phyloP scores from a whole-genome alignment of 2,113 vertebrate genomes.

The Lutjanus erythropterus region DNA sequence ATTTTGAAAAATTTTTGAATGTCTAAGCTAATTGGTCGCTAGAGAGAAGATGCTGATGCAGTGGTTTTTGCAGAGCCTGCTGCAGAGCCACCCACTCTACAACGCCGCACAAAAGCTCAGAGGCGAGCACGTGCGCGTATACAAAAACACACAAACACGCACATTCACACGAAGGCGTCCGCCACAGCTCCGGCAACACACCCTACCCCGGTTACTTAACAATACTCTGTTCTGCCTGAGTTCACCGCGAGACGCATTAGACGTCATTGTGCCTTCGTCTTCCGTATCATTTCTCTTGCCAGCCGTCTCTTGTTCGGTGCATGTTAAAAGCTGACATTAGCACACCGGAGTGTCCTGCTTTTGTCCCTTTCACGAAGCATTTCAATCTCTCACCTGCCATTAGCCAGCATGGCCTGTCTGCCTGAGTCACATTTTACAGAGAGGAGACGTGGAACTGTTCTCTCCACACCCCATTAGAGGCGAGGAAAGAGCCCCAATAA shows the following conservation, averaged over 20 bases:
- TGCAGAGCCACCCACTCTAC: conserved; percentile 68
- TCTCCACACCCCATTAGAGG: conserved; percentile 76
- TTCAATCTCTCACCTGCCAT: conserved; percentile 76
- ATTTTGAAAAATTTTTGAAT: conserved; percentile 64
- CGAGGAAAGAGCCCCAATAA: conserved; percentile 57
- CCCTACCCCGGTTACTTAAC: conserved; percentile 35
- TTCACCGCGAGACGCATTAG: conserved; percentile 55
- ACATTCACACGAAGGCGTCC: conserved; percentile 3
- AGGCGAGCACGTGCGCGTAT: conserved; percentile 24
- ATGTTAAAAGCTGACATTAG: conserved; percentile 73
- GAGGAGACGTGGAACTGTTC: conserved; percentile 58
- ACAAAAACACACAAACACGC: conserved; percentile 36
- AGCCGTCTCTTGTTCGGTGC: conserved; percentile 39
- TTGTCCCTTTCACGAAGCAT: conserved; percentile 71
- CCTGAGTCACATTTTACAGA: conserved; percentile 70
- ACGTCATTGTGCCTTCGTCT: conserved; percentile 66
- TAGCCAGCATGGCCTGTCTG: conserved; percentile 65
- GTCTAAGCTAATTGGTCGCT: conserved; percentile 79
- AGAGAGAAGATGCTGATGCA: conserved; percentile 78
- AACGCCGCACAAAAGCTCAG: conserved; percentile 55
- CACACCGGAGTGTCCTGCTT: conserved; percentile 58
- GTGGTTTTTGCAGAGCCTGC: conserved; percentile 58
- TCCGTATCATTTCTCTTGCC: conserved; percentile 64
- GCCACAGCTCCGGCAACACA: conserved; percentile 32
- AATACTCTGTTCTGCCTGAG: conserved; percentile 45